Base-by-base conservation (phyloP, 2,797 vertebrate species). In the Champsocephalus gunnari region DNA sequence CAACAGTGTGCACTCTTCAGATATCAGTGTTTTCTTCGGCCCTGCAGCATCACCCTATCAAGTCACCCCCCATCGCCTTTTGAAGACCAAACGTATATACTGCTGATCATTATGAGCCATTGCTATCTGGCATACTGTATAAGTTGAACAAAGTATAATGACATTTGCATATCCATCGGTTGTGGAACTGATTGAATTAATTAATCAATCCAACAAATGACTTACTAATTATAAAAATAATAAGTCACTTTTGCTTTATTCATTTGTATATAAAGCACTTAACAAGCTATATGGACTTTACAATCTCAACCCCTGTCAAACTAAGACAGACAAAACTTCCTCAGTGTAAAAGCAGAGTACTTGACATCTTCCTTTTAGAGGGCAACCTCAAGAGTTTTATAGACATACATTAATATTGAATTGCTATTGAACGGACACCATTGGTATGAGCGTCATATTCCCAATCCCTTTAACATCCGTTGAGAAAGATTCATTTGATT, bases 391-490 rank as follows among this genome's bases (percentile, higher is more conserved):
- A 72, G 21, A 57, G 0, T 21, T 50, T 66, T 19, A 3, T 6
- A 11, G 53, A 51, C 5, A 14, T 48, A 9, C 43, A 2, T 69
- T 59, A 66, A 64, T 67, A 64, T 70, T 63, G 60, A 4, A 63
- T 65, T 57, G 11, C 5, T 0, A 21, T 12, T 75, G 12, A 71
- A 38, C 11, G 48, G 44, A 57, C 16, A 54, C 19, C n/a, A 69
- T 76, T 75, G 55, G 56, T 63, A 75, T 85, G 63, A 58, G 63
- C 28, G 7, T 53, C 17, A n/a, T 75, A 58, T 32, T 79, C 49
- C 32, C 43, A n/a, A 43, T 51, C 64, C 12, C 28, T 60, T 50
- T 73, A 50, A 69, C 67, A 68, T 59, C 48, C 0, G 1, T 16
- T 62, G 44, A 63, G 32, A 54, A 38, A 57, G 14, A 80, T 54